Conservation (phyloP, 2,888 invertebrate species). For the Mythimna lalbum region DNA sequence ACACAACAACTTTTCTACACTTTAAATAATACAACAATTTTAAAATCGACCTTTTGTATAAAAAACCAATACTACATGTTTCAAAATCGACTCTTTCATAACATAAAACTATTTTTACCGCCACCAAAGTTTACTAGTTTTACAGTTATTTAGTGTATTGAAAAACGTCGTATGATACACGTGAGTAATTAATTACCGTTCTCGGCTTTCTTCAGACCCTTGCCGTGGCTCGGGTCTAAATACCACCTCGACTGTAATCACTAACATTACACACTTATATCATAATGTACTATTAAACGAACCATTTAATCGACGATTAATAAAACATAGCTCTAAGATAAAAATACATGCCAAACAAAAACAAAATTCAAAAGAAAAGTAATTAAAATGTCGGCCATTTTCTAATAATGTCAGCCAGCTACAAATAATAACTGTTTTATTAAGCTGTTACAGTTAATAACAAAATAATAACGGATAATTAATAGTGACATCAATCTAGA, state of each 20-base stretch:
- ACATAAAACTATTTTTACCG: neutral
- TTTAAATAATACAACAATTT: neutral
- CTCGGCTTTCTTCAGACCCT: too few relatives aligned
- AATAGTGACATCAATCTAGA: slow-evolving; percentile 27
- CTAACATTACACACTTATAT: too few relatives aligned
- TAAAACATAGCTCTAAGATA: slow-evolving; percentile 3
- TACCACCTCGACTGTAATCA: too few relatives aligned
- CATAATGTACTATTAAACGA: too few relatives aligned
- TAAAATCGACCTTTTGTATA: neutral
- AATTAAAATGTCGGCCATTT: slow-evolving; percentile 49
- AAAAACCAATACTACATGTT: neutral
- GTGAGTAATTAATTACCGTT: too few relatives aligned
- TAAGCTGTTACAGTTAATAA: slow-evolving; percentile 33
- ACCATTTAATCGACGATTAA: slow-evolving; percentile 6
- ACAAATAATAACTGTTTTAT: slow-evolving; percentile 40
- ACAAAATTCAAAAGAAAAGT: slow-evolving; percentile 21
- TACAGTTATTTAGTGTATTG: too few relatives aligned
- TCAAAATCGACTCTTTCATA: neutral
- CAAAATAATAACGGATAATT: slow-evolving; percentile 32
- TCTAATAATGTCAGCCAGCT: slow-evolving; percentile 18
- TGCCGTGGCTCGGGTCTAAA: too few relatives aligned
- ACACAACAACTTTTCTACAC: neutral
- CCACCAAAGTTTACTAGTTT: too few relatives aligned
- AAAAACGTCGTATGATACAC: too few relatives aligned
- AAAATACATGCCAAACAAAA: slow-evolving; percentile 24